A percentile compares a stretch with the other conserved stretches of the same genome.
These are phyloP conservation scores for Drosophila mayaguana DNA, from an alignment of 2,888 invertebrate species.

Conservation along the genomic window DNA sequence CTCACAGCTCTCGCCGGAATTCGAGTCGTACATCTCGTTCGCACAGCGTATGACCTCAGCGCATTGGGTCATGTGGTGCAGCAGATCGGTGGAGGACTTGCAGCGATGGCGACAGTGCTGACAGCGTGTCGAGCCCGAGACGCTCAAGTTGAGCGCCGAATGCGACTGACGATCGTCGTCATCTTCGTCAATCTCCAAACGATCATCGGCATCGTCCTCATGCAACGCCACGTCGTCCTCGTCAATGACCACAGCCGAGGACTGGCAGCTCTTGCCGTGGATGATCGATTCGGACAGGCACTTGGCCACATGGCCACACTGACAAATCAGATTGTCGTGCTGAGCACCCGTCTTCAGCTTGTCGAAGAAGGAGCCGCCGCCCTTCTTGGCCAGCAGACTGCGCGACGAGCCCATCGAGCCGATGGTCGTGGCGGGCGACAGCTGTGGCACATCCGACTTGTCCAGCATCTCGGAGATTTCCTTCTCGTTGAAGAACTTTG, in stretches of 20 bases:
- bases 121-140: conserved; percentile 90
- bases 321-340: conserved; percentile 89
- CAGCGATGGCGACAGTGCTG: conserved; percentile 94
- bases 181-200: conserved; percentile 82
- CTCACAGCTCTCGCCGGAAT: conserved; percentile 82
- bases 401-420: conserved; percentile 72
- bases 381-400: conserved; percentile 73
- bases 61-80: conserved; percentile 91
- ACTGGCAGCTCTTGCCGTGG: conserved; percentile 89
- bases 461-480: conserved; percentile 76
- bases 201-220: conserved; percentile 79
- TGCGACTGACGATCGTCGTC: conserved; percentile 83
- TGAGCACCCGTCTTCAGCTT: conserved; percentile 90
- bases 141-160: conserved; percentile 85
- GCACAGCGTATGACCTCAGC: conserved; percentile 85
- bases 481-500: conserved; percentile 83
- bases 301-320: conserved; percentile 91
- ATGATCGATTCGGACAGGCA: conserved; percentile 92
- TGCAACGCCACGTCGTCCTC: conserved; percentile 76
- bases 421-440: conserved; percentile 78
- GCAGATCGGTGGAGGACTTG: conserved; percentile 92
- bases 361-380: conserved; percentile 92
- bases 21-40: conserved; percentile 84
- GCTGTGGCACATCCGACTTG: conserved; percentile 74
- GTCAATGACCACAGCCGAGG: conserved; percentile 78